Conservation (phyloP, 2,888 invertebrate species). For the Leucophora obtusa region DNA sequence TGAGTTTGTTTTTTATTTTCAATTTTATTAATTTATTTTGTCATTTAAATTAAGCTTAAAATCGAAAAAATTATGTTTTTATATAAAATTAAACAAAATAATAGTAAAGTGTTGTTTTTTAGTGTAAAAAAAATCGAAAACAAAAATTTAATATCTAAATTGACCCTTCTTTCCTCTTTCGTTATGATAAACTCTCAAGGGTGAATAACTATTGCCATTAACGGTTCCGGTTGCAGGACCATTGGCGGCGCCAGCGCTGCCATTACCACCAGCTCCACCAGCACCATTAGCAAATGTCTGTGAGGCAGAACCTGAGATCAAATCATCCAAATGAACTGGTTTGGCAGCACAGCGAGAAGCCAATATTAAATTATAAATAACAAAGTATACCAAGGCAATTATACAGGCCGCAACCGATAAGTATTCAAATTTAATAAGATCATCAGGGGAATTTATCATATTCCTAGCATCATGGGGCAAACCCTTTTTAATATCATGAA, state of each 20-base stretch:
- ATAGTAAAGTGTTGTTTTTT: constrained; percentile 19
- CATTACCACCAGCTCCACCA: constrained; percentile 65
- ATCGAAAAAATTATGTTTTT: not conserved
- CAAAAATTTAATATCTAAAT: constrained; percentile 84
- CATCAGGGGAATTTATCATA: constrained; percentile 30
- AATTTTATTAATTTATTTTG: not conserved
- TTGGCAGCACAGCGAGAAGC: constrained; percentile 87
- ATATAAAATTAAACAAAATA: constrained; percentile 38
- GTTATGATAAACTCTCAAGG: constrained; percentile 89
- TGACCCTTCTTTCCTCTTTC: constrained; percentile 89
- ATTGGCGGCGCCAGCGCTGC: constrained; percentile 75
- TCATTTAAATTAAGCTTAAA: constrained; percentile 1
- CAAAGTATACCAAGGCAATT: constrained; percentile 84
- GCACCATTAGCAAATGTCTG: constrained; percentile 79
- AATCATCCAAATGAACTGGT: constrained; percentile 81
- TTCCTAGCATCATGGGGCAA: constrained; percentile 52
- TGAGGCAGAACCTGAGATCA: constrained; percentile 76
- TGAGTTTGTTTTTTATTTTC: not conserved
- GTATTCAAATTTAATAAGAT: constrained; percentile 81
- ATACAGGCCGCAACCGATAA: constrained; percentile 84
- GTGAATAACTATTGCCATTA: constrained; percentile 84
- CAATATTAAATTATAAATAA: constrained; percentile 86
- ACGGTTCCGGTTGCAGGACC: constrained; percentile 67
- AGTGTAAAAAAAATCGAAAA: constrained; percentile 36
- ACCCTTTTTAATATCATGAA: constrained; percentile 76